These are phyloP conservation scores for Apomyelois bistriatella DNA, from an alignment of 2,888 invertebrate species.

Conservation along the genomic window DNA sequence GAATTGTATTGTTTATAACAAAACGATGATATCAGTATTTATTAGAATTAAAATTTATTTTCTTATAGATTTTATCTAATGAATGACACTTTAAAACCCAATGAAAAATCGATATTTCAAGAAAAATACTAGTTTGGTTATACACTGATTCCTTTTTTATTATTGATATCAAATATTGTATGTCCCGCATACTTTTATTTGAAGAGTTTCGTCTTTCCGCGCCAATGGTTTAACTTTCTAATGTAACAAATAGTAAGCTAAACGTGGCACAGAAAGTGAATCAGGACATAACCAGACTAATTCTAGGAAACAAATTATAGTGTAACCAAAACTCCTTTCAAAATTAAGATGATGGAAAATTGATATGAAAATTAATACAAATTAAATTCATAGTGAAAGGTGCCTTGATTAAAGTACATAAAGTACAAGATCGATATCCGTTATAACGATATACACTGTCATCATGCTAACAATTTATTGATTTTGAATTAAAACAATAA, in stretches of 20 bases:
- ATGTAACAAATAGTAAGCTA: slow-evolving; percentile 43
- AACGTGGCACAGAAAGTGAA: slow-evolving; percentile 26
- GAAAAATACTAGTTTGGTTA: slow-evolving; percentile 22
- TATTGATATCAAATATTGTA: slow-evolving; percentile 44
- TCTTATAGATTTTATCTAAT: background rate
- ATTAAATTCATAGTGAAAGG: background rate
- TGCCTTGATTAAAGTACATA: slow-evolving; percentile 8
- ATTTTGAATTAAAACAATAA: no score
- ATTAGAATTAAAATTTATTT: background rate
- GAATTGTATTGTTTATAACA: slow-evolving; percentile 40
- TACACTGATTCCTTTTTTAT: slow-evolving; percentile 26
- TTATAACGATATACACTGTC: slow-evolving; percentile 1
- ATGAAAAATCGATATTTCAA: slow-evolving; percentile 54
- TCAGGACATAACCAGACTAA: slow-evolving; percentile 12
- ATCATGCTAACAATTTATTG: background rate
- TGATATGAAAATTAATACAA: background rate
- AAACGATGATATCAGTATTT: slow-evolving; percentile 30
- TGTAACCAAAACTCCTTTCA: background rate
- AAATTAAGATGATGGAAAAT: background rate
- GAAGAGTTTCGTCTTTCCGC: slow-evolving; percentile 29
- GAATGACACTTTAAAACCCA: slow-evolving; percentile 43
- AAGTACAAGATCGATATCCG: slow-evolving; percentile 15
- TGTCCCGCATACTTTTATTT: slow-evolving; percentile 57
- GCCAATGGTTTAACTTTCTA: slow-evolving; percentile 45
- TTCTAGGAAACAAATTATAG: background rate